These are phyloP conservation scores for Calosoma granatense DNA, from an alignment of 1,140 invertebrate genomes.

Conservation along the genomic window DNA sequence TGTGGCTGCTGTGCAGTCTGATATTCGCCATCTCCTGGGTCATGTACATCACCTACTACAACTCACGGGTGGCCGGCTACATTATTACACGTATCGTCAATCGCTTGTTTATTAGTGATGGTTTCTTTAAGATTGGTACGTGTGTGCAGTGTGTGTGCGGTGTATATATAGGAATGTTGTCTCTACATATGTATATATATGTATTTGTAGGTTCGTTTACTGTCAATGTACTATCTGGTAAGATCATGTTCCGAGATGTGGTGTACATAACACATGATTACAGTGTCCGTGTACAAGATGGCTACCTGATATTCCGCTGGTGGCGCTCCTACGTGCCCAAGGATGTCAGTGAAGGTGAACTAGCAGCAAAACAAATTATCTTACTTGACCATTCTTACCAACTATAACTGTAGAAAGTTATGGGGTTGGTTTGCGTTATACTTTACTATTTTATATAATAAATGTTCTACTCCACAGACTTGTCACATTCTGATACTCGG, in stretches of 20 bases:
- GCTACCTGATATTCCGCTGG: conserved; percentile 94
- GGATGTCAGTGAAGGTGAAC: conserved; percentile 87
- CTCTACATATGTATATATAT: conserved; percentile 16
- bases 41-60: conserved; percentile 91
- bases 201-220: conserved; percentile 75
- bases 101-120: conserved; percentile 72
- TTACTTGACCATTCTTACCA: too few relatives aligned
- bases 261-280: conserved; percentile 93
- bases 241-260: conserved; percentile 97
- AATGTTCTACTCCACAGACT: conserved; percentile 51
- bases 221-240: conserved; percentile 88
- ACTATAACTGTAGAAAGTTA: neutral
- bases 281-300: conserved; percentile 88
- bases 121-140: conserved; percentile 85
- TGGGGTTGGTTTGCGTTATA: neutral
- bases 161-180: too few relatives aligned
- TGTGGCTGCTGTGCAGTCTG: conserved; percentile 66
- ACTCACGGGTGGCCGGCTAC: conserved; percentile 82
- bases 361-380: too few relatives aligned
- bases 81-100: conserved; percentile 84
- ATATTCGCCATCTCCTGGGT: conserved; percentile 77
- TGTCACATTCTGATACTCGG: conserved; percentile 90
- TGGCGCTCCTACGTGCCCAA: conserved; percentile 92
- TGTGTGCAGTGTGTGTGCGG: conserved; percentile 25
- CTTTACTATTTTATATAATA: neutral